Percentiles rank a stretch among this genome's conserved stretches.
These are phyloP conservation scores for Vulpes lagopus DNA, from an alignment of 2,113 vertebrate genomes.

Conservation along the genomic window DNA sequence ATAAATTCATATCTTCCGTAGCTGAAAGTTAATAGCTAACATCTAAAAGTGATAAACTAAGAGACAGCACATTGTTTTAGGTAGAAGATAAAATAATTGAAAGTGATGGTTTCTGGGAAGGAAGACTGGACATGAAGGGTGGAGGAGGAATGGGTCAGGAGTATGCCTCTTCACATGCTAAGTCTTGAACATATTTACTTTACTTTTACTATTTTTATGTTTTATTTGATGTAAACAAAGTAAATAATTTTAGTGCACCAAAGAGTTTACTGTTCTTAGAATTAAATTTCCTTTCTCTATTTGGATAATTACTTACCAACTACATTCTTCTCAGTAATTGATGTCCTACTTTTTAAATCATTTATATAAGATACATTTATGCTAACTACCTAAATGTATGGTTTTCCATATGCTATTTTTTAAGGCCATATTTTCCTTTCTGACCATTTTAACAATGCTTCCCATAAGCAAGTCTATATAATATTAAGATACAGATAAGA, in stretches of 20 bases:
- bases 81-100: not conserved
- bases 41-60: not conserved
- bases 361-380: conserved; percentile 18
- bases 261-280: not conserved
- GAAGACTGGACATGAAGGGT: not conserved
- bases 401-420: not conserved
- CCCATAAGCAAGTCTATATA: not conserved
- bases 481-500: conserved; percentile 52
- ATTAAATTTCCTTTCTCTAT: conserved; percentile 49
- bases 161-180: not conserved
- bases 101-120: not conserved
- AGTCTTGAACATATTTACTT: not conserved
- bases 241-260: not conserved
- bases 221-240: not conserved
- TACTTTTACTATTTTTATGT: not conserved
- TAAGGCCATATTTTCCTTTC: not conserved
- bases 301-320: not conserved
- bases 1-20: not conserved
- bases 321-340: not conserved
- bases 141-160: not conserved
- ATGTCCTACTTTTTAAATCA: not conserved
- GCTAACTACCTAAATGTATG: not conserved
- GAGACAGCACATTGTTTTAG: not conserved
- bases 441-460: conserved; percentile 12
- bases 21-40: not conserved